phyloP scores from a whole-genome alignment of 2,113 vertebrate species.

The Oryzias woworae region DNA sequence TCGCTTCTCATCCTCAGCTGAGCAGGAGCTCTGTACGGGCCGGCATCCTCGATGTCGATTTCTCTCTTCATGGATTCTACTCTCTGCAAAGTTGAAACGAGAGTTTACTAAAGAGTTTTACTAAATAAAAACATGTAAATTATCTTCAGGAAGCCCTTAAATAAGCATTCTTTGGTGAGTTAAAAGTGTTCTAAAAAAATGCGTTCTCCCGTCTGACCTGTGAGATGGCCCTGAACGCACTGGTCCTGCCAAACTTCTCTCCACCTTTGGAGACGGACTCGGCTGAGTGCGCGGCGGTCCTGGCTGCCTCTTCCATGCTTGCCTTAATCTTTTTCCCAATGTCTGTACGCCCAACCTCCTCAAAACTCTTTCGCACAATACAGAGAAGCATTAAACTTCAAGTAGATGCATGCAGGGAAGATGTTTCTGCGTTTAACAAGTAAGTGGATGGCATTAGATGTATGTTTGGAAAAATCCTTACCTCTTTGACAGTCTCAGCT shows the following conservation, averaged over 20 bases:
- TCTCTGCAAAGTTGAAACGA: conserved; percentile 69
- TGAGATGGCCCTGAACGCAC: conserved; percentile 88
- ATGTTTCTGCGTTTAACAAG: neutral
- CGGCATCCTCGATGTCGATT: conserved; percentile 84
- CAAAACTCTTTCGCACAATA: conserved; percentile 77
- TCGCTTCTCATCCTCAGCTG: conserved; percentile 90
- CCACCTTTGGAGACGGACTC: conserved; percentile 87
- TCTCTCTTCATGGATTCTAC: conserved; percentile 92
- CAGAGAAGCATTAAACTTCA: neutral
- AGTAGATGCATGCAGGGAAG: neutral
- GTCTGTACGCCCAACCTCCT: conserved; percentile 87
- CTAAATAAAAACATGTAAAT: no score
- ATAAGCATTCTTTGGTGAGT: no score
- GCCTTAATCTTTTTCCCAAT: conserved; percentile 91
- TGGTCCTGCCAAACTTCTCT: conserved; percentile 85
- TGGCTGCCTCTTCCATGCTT: conserved; percentile 88
- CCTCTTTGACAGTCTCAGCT: conserved; percentile 89
- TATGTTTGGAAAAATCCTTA: conserved; percentile 41
- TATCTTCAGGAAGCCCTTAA: neutral
- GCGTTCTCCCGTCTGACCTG: conserved; percentile 63
- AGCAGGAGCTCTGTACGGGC: conserved; percentile 86
- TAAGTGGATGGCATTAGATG: no score
- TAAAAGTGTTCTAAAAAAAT: no score
- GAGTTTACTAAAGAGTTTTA: neutral
- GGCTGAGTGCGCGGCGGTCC: conserved; percentile 86